Conservation (phyloP, 2,888 invertebrate species). For the Dicyrtomina minuta region DNA sequence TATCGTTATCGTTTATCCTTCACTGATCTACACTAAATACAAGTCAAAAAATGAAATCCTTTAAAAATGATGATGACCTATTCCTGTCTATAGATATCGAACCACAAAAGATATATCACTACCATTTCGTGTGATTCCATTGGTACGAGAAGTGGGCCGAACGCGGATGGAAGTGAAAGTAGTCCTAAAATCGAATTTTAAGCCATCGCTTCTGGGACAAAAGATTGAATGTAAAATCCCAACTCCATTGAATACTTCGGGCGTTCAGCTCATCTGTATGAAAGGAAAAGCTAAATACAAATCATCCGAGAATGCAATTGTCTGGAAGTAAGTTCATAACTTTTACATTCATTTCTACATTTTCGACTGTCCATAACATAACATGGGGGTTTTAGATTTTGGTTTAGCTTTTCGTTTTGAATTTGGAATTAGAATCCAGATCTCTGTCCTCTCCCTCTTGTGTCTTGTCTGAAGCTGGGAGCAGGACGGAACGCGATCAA, state of each 20-base stretch:
- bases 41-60: neutral
- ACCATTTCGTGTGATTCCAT: conserved; percentile 97
- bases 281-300: conserved; percentile 99
- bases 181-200: conserved; percentile 96
- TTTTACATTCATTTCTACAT: too few relatives aligned
- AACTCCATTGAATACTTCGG: conserved; percentile 96
- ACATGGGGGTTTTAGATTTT: too few relatives aligned
- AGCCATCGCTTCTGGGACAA: conserved; percentile 94
- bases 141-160: conserved; percentile 96
- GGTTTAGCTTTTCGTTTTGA: too few relatives aligned
- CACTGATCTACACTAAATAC: neutral
- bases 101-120: conserved; percentile 99
- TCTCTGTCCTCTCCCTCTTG: too few relatives aligned
- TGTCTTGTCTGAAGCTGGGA: too few relatives aligned
- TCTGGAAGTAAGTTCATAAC: conserved; percentile 75
- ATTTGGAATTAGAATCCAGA: too few relatives aligned
- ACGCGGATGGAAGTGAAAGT: conserved; percentile 99
- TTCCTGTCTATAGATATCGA: conserved; percentile 72
- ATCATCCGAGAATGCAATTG: conserved; percentile 98
- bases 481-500: too few relatives aligned
- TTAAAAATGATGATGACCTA: neutral
- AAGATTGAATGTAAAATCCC: conserved; percentile 99
- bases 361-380: neutral
- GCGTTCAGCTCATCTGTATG: conserved; percentile 96
- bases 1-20: neutral